Evolutionary conservation across 2,888 invertebrate genomes (phyloP), one percentile per base, ranked within the genome.

Genomic region (Eilema sororculum): DNA sequence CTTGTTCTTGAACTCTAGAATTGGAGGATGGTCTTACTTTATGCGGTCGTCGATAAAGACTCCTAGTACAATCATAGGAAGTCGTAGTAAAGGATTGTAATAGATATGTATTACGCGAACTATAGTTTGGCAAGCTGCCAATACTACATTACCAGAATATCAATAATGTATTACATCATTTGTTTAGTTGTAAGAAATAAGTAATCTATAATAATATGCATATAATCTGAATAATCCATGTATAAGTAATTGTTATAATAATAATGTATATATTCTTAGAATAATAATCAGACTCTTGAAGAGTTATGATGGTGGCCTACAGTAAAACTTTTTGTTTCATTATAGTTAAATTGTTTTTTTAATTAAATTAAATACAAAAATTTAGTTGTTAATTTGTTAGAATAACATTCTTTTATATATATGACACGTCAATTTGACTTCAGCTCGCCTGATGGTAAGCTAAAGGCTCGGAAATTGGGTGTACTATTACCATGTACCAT

Each of bases 121-220:
- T 12, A 37, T 20, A 28, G 30, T 24, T 66, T 70, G 69, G 69
- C 66, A 62, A 66, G n/a, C 61, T 66, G 65, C 69, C 69, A 70
- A 22, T 70, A 69, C 37, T 66, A 56, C 61, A 28, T 61, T 37
- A 59, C 20, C 46, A 52, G 60, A 59, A 52, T 65, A 66, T 66
- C 61, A 70, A 66, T 22, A 33, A 16, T 57, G 22, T 16, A 65
- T 69, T 68, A 24, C 71, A 65, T 62, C 62, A 68, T 65, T 68
- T 52, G 65, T 24, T 52, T 57, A 41, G 41, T 16, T 16, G n/a
- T 61, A 66, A 65, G 56, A 62, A 52, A 68, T 46, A 60, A 52
- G 62, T 16, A 64, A 64, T 64, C 24, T 41, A 25, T 62, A 20
- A 62, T 58, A 58, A 46, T 46, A 46, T 20, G n/a, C 52, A 58